These are phyloP conservation scores for Torymus aiolomorphi DNA, from an alignment of 2,888 invertebrate genomes.

Conservation along the genomic window DNA sequence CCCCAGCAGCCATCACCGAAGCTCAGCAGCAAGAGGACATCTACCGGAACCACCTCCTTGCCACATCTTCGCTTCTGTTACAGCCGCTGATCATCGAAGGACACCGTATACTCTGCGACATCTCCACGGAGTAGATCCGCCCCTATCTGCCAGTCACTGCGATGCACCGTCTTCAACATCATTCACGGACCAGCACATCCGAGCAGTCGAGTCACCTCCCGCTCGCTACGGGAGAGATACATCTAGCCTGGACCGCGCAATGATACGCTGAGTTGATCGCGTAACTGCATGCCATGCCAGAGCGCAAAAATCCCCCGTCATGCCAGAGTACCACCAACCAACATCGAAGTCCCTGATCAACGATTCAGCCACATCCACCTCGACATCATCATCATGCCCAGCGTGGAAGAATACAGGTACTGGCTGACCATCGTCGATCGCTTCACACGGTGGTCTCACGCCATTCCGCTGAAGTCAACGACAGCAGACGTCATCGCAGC, in stretches of 20 bases:
- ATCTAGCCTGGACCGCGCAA: too few species aligned
- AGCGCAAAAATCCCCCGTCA: too few species aligned
- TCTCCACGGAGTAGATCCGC: neutral
- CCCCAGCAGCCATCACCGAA: too few species aligned
- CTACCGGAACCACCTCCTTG: neutral
- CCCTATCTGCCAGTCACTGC: too few species aligned
- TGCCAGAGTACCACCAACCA: too few species aligned
- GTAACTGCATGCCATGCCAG: too few species aligned
- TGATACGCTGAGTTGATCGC: too few species aligned
- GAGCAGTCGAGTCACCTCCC: too few species aligned
- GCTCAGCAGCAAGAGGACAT: neutral
- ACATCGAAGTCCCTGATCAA: neutral
- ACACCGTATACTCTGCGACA: neutral
- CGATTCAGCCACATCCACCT: slow-evolving; percentile 5
- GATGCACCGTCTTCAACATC: too few species aligned
- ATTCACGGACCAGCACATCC: too few species aligned
- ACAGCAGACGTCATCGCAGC: neutral
- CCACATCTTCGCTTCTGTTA: neutral
- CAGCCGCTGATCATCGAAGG: neutral
- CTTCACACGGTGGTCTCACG: neutral
- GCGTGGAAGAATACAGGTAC: neutral
- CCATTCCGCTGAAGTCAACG: neutral
- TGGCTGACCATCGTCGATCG: slow-evolving; percentile 14
- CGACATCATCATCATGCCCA: neutral
- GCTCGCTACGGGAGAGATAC: too few species aligned